Evolutionary conservation across 2,888 invertebrate species (phyloP), one percentile per base, ranked within the genome.

Genomic region (Trissoscelio sp.): DNA sequence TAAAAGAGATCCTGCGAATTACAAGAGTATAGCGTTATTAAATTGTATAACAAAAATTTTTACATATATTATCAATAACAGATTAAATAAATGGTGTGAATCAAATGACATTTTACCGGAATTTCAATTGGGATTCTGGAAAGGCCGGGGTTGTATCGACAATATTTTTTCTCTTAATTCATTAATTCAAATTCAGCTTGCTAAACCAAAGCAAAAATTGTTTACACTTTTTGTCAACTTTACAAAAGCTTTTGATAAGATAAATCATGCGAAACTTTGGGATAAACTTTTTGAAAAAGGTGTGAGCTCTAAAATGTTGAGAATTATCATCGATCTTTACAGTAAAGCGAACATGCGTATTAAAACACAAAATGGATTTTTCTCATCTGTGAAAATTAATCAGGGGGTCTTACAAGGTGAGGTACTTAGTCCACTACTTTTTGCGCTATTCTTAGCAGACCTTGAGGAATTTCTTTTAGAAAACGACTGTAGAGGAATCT

Each of bases 71-170:
- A n/a, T 48, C 0, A 12, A 22, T 48, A 2, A 11, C 9, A 20
- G 48, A n/a, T n/a, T 48, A 22, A 7, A 5, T 6, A 48, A 20
- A 22, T 48, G 9, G n/a, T 48, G 24, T 48, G 3, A 22, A 22
- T 9, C n/a, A 3, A 20, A 24, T 6, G 2, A 48, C n/a, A 5
- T 48, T 9, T 11, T 48, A 48, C 48, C 48, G 2, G 48, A 48
- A 24, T 48, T 48, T 48, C 48, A 48, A 48, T 48, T 22, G 1
- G 48, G 24, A 24, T 48, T 48, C n/a, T 11, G 48, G n/a, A 48
- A 48, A n/a, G 12, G 12, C 2, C 1, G 48, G 5, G 24, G 48
- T 22, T 48, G 48, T 6, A 2, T 22, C 2, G 48, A 48, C 48
- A 48, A 48, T n/a, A 9, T 48, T n/a, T 48, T 48, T 24, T 22